Conservation (phyloP, 2,888 invertebrate genomes). For the Phanerotoma sp. region DNA sequence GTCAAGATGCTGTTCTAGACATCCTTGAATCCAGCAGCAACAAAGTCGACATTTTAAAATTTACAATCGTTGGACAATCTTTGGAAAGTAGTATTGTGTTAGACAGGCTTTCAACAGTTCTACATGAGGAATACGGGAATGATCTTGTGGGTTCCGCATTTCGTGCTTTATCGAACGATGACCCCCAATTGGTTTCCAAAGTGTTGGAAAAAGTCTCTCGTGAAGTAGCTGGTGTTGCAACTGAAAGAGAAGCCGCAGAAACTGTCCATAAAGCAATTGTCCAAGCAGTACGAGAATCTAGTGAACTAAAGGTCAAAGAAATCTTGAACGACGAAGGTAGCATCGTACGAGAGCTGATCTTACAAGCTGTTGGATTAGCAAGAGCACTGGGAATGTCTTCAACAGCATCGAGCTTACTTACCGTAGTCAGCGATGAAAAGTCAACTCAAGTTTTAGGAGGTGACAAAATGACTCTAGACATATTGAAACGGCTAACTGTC, state of each 20-base stretch:
- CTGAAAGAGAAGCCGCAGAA: slow-evolving; percentile 68
- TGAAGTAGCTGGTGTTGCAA: slow-evolving; percentile 63
- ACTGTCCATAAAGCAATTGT: slow-evolving; percentile 70
- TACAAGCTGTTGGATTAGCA: slow-evolving; percentile 70
- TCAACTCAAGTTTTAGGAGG: slow-evolving; percentile 62
- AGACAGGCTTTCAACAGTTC: slow-evolving; percentile 66
- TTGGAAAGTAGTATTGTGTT: slow-evolving; percentile 63
- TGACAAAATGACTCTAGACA: slow-evolving; percentile 65
- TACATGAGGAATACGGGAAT: slow-evolving; percentile 59
- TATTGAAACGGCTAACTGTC: slow-evolving; percentile 69
- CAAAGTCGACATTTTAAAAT: slow-evolving; percentile 66
- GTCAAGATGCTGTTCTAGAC: slow-evolving; percentile 44
- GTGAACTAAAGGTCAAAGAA: slow-evolving; percentile 63
- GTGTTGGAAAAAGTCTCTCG: slow-evolving; percentile 66
- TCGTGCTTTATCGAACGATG: slow-evolving; percentile 65
- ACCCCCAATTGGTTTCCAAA: slow-evolving; percentile 64
- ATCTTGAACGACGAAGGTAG: slow-evolving; percentile 60
- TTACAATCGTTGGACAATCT: slow-evolving; percentile 60
- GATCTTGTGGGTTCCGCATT: slow-evolving; percentile 69
- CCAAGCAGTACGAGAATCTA: slow-evolving; percentile 65
- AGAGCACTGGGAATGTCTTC: slow-evolving; percentile 69
- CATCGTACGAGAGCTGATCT: slow-evolving; percentile 58
- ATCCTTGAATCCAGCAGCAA: slow-evolving; percentile 52
- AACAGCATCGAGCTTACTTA: slow-evolving; percentile 63
- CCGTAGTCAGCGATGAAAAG: slow-evolving; percentile 61